Percentiles rank a stretch among this genome's conserved stretches.
Evolutionary conservation across 2,888 invertebrate genomes (phyloP).

Genomic region (Hirtodrosophila histrioides): DNA sequence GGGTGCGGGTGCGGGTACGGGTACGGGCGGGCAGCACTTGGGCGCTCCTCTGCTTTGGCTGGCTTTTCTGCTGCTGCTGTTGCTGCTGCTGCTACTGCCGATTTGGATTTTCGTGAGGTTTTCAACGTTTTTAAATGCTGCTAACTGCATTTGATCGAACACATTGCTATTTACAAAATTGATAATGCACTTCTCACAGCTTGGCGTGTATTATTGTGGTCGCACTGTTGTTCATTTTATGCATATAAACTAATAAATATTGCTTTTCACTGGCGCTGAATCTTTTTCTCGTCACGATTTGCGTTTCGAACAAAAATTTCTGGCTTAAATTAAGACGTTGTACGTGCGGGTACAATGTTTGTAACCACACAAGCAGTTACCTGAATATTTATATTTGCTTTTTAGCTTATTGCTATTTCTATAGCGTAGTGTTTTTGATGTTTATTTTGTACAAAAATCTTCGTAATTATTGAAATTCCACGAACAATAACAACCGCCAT

Average conservation of each 20-base stretch:
- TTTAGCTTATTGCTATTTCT: constrained; percentile 69
- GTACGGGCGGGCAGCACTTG: constrained; percentile 50
- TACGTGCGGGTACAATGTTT: constrained; percentile 36
- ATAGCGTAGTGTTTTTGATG: constrained; percentile 72
- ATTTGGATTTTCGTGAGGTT: constrained; percentile 55
- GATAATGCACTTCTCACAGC: constrained; percentile 39
- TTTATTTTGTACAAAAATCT: constrained; percentile 82
- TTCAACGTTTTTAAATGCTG: constrained; percentile 46
- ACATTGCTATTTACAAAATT: constrained; percentile 46
- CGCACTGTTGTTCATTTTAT: constrained; percentile 47
- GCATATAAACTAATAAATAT: constrained; percentile 57
- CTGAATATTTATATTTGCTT: constrained; percentile 60
- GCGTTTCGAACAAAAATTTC: constrained; percentile 57
- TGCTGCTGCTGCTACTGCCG: constrained; percentile 26
- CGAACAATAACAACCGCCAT: constrained; percentile 99
- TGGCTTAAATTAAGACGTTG: constrained; percentile 58
- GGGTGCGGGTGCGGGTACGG: constrained; percentile 41
- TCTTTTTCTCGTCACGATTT: constrained; percentile 68
- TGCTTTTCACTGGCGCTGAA: constrained; percentile 74
- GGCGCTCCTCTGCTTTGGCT: constrained; percentile 54
- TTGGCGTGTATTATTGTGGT: constrained; percentile 36
- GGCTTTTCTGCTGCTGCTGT: constrained; percentile 21
- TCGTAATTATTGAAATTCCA: constrained; percentile 85
- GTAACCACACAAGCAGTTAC: constrained; percentile 48
- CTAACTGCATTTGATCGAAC: constrained; percentile 43